These are phyloP conservation scores for Pica pica DNA, from an alignment of 2,113 vertebrate genomes.

Conservation along the genomic window DNA sequence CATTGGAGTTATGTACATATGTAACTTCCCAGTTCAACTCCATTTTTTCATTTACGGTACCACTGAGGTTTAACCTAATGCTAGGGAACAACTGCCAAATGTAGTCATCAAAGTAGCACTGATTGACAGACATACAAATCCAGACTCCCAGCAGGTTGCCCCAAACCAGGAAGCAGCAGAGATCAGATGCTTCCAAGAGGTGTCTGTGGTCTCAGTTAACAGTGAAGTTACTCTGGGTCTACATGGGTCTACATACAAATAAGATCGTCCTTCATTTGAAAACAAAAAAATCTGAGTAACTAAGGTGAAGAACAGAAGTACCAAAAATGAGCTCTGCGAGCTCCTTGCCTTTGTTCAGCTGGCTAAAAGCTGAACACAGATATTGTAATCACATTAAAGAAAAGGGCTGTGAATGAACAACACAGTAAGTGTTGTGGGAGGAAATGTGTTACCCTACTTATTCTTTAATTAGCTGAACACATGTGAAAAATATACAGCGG, in stretches of 20 bases:
- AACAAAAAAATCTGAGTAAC: background rate
- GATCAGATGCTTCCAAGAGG: background rate
- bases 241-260: conserved; percentile 7
- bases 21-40: background rate
- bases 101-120: background rate
- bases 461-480: conserved; percentile 3
- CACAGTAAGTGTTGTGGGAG: background rate
- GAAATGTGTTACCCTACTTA: background rate
- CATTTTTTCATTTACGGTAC: background rate
- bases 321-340: background rate
- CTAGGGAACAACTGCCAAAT: background rate
- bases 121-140: background rate
- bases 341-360: background rate
- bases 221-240: conserved; percentile 59
- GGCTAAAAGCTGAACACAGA: background rate
- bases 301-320: background rate
- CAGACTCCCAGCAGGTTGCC: background rate
- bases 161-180: background rate
- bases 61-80: background rate
- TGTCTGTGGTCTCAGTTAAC: background rate
- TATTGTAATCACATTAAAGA: background rate
- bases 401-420: background rate
- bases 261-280: background rate
- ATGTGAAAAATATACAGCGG: background rate
- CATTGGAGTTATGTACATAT: background rate